These are phyloP conservation scores for Conus canariensis DNA, from an alignment of 2,888 invertebrate genomes.

Conservation along the genomic window DNA sequence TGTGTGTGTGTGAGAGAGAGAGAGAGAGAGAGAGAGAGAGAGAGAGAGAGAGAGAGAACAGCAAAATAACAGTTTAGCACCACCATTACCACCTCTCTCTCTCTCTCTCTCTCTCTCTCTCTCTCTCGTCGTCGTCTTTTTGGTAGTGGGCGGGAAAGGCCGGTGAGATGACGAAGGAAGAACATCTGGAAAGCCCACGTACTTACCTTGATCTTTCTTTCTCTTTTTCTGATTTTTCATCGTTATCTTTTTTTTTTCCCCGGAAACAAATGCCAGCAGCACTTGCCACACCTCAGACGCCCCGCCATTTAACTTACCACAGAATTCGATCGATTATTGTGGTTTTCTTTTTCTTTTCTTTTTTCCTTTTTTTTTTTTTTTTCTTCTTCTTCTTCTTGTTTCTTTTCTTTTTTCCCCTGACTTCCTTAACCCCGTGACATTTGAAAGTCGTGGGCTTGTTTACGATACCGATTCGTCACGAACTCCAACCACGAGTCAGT, in stretches of 20 bases:
- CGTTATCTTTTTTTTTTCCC: background rate
- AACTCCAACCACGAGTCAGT: background rate
- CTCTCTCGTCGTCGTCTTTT: background rate
- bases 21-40: too few relatives aligned
- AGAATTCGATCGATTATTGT: background rate
- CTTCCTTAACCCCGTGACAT: background rate
- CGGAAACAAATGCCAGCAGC: background rate
- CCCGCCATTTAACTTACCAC: background rate
- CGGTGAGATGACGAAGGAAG: background rate
- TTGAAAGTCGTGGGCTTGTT: slow-evolving; percentile 19
- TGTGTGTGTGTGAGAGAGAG: too few relatives aligned
- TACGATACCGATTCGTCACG: background rate
- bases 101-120: background rate
- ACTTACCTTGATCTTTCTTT: background rate
- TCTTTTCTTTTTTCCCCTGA: background rate
- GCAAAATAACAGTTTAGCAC: too few relatives aligned
- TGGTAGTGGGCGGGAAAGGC: background rate
- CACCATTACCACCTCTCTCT: background rate
- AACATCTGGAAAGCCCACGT: background rate
- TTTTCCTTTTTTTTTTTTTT: background rate
- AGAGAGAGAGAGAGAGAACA: too few relatives aligned
- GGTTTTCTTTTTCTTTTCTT: background rate
- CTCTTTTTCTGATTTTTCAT: background rate
- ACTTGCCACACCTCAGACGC: slow-evolving; percentile 8
- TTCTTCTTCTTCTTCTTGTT: background rate